Base-by-base conservation (phyloP, 2,113 vertebrate species). In the Mobula hypostoma region DNA sequence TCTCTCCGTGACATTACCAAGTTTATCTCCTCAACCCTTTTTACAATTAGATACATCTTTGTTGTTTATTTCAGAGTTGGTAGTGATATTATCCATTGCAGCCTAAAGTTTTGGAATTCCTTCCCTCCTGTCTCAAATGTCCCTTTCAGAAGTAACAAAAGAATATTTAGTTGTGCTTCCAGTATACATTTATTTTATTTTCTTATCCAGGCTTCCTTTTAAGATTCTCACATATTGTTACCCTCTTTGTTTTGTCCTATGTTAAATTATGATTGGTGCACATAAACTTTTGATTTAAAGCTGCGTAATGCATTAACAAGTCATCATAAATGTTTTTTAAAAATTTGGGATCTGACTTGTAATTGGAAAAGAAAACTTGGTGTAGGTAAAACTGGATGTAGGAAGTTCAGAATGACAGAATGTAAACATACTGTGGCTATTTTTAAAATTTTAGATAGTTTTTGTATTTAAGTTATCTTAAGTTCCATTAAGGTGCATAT, bases 401-500 rank as follows among this genome's bases (percentile, higher is more conserved):
- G 24, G 56, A 21, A 83, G 19, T 27, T 24, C 48, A 58, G 32
- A 27, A 48, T 48, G 48, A 48, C 48, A 48, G 48, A 85, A 61
- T 61, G 27, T 61, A 58, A 90, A 32, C 61, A 66, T 32, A 5
- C 58, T 66, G 29, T 66, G 85, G 29, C 29, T 68, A 0, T 12
- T 66, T 27, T n/a, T 58, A 21, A 56, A 11, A 27, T 29, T 9
- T 85, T 61, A n/a, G n/a, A n/a, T 29, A 61, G 32, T 90, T 66
- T 2, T 93, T 74, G 56, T 17, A 87, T 87, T 93, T 40, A 56
- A 40, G 27, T 93, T 24, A 93, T 48, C 8, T 93, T 74, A 72
- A 93, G 36, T 32, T 74, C 9, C 74, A 93, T 74, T 93, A 93
- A 93, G 29, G 74, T 4, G 4, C 95, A 95, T 95, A 83, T 87